Base-by-base conservation (phyloP, 2,113 vertebrate species). In the Casuarius casuarius region DNA sequence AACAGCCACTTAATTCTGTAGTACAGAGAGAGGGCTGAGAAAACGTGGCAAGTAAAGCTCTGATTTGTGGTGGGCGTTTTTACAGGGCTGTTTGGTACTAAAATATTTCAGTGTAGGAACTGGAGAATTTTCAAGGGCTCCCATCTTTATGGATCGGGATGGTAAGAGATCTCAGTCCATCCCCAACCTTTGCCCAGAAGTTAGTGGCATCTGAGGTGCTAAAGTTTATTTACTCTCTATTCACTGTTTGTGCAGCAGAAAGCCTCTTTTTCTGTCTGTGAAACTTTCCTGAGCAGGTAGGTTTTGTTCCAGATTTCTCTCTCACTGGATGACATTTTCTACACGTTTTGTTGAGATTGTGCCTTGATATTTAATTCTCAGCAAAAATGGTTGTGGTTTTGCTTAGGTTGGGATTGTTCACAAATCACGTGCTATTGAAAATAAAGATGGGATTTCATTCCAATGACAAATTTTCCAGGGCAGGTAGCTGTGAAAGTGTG, bases 51-150 rank as follows among this genome's bases (percentile, higher is more conserved):
- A 95, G 95, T 66, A 92, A 92, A 96, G 89, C 79, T 84, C 74
- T 86, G 82, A 62, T 94, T 92, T 95, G 80, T 91, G 48, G 48
- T 93, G 92, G 94, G 87, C 0, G 13, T 95, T 97, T 93, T 87
- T 97, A 95, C 2, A 5, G 91, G 89, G 79, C 91, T 94, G 61
- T 31, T 95, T 81, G 75, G 49, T 89, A 83, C 59, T 85, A 29
- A 75, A 97, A 90, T 88, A 96, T 46, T 96, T 96, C 71, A 94
- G 75, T 86, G 88, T 61, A 94, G 85, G 68, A 95, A 54, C 44
- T 66, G 20, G 42, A 94, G 89, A 56, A 92, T 68, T 91, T 96
- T 90, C 82, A 96, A 97, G 26, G 51, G 23, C 42, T 91, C 70
- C 75, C 92, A 71, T 85, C 68, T 40, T 91, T 88, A 90, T 90